Conservation (phyloP, 2,888 invertebrate species). For the Myopa tessellatipennis region DNA sequence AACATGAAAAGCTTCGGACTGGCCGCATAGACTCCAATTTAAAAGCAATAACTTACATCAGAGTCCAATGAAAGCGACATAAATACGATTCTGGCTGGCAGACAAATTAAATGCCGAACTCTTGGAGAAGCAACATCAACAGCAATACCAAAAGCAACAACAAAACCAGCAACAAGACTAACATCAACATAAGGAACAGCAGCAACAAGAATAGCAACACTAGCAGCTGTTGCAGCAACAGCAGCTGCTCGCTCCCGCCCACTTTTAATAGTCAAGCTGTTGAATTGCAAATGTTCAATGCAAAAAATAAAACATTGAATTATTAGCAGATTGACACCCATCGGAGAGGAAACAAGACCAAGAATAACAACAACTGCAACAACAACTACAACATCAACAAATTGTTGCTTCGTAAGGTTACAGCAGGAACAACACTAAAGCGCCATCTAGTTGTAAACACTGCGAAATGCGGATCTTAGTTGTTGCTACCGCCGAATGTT, state of each 20-base stretch:
- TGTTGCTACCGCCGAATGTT: background rate
- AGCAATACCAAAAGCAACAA: background rate
- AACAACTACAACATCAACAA: background rate
- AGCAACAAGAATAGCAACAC: background rate
- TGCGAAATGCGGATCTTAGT: background rate
- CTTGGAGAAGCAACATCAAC: background rate
- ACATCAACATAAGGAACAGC: too few relatives aligned
- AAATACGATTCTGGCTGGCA: conserved; percentile 19
- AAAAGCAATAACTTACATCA: conserved; percentile 36
- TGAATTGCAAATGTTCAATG: conserved; percentile 13
- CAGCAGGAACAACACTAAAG: background rate
- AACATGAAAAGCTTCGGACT: conserved; percentile 2
- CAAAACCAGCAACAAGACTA: too few relatives aligned
- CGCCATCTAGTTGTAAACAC: background rate
- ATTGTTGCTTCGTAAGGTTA: conserved; percentile 7
- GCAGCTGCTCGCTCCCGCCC: conserved; percentile 21
- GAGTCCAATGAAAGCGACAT: conserved; percentile 25
- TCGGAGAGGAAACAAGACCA: background rate
- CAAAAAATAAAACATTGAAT: background rate
- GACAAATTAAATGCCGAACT: conserved; percentile 32
- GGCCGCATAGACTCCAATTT: conserved; percentile 26
- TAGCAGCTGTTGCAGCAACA: background rate
- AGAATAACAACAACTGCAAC: background rate
- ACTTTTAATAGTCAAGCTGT: conserved; percentile 19
- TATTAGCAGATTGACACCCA: conserved; percentile 23